Evolutionary conservation across 2,113 vertebrate genomes (phyloP).

Genomic region (Eleginops maclovinus): DNA sequence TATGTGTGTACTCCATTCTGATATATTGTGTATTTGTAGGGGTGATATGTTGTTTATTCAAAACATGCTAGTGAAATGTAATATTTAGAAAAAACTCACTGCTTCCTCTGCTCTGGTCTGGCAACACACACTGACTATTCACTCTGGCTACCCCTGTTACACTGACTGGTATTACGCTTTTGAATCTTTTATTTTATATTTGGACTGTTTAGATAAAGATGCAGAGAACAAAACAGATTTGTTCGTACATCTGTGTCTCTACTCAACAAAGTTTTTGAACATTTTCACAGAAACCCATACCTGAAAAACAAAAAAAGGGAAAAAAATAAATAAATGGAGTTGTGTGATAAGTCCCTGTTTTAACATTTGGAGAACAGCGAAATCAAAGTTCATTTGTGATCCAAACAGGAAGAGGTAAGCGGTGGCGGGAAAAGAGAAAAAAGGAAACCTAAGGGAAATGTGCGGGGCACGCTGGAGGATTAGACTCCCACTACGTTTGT

Average conservation of each 20-base stretch:
- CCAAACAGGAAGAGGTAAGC: background rate
- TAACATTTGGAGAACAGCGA: constrained; percentile 1
- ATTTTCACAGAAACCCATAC: background rate
- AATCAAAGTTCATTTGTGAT: constrained; percentile 30
- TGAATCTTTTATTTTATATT: constrained; percentile 1
- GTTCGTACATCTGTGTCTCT: no score
- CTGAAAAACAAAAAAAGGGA: background rate
- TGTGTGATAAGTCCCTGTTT: no score
- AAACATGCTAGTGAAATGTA: constrained; percentile 37
- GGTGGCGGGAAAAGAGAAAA: background rate
- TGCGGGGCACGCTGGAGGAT: constrained; percentile 82
- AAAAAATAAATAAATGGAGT: background rate
- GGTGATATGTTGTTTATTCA: constrained; percentile 43
- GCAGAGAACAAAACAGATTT: background rate
- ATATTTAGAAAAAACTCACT: constrained; percentile 31
- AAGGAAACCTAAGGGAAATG: constrained; percentile 58
- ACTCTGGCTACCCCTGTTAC: constrained; percentile 10
- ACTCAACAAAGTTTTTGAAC: no score
- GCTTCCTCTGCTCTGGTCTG: constrained; percentile 1
- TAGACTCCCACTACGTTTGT: constrained; percentile 91
- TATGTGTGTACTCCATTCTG: background rate
- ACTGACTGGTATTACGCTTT: constrained; percentile 7
- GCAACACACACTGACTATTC: background rate
- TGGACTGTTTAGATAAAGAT: background rate
- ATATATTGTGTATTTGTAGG: constrained; percentile 46